These are phyloP conservation scores for Upupa epops DNA, from an alignment of 2,113 vertebrate species.

Conservation along the genomic window DNA sequence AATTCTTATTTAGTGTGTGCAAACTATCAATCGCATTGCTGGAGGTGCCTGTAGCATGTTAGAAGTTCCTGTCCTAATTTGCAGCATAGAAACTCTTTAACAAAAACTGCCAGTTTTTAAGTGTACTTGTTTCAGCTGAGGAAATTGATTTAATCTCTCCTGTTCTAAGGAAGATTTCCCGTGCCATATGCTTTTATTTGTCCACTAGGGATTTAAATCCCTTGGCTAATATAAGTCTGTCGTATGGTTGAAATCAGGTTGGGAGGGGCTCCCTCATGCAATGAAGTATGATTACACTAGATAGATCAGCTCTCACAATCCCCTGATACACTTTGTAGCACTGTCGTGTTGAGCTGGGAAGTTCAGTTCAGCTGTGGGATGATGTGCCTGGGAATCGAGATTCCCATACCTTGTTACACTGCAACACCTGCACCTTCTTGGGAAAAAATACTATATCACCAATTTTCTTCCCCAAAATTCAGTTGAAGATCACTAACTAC, in stretches of 20 bases:
- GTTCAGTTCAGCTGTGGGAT: neutral
- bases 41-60: neutral
- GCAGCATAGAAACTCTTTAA: neutral
- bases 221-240: constrained; percentile 8
- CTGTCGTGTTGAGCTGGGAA: neutral
- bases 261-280: neutral
- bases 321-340: neutral
- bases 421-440: neutral
- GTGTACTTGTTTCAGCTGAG: neutral
- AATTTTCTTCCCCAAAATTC: neutral
- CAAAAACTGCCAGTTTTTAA: neutral
- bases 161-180: constrained; percentile 10
- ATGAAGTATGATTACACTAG: neutral
- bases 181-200: constrained; percentile 50
- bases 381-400: neutral
- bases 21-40: fast-evolving
- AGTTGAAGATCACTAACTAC: neutral
- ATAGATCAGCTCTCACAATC: neutral
- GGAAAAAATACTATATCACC: neutral
- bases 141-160: neutral
- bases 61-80: neutral
- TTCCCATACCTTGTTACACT: neutral
- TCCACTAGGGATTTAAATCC: neutral
- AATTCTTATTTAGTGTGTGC: neutral
- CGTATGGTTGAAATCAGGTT: neutral